These are phyloP conservation scores for Triplophysa tibetana DNA, from an alignment of 2,113 vertebrate genomes.

Conservation along the genomic window DNA sequence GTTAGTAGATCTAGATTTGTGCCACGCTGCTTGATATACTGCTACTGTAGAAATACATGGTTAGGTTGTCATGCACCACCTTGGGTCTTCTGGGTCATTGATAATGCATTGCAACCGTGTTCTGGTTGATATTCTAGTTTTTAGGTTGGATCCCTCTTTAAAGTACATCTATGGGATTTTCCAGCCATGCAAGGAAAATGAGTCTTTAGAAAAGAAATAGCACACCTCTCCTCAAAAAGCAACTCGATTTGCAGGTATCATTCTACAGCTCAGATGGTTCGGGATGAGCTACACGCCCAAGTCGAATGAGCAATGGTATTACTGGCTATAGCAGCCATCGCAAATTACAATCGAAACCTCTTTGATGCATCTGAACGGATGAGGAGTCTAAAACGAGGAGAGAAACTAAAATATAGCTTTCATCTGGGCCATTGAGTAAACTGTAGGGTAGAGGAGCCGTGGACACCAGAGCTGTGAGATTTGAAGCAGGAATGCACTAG, in stretches of 20 bases:
- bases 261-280: not conserved
- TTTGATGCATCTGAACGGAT: not conserved
- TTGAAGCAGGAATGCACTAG: not conserved
- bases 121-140: not conserved
- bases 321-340: not conserved
- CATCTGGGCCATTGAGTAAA: conserved; percentile 29
- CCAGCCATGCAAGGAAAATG: not conserved
- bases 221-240: conserved; percentile 16
- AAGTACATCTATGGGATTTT: not conserved
- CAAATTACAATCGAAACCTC: not conserved
- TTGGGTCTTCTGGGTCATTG: no score
- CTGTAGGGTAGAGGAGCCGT: not conserved
- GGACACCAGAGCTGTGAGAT: conserved; percentile 16
- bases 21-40: not conserved
- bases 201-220: conserved; percentile 27
- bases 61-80: no score
- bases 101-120: not conserved
- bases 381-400: not conserved
- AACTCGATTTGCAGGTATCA: no score
- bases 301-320: conserved; percentile 2
- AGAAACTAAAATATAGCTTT: conserved; percentile 19
- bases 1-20: not conserved
- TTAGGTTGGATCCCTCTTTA: not conserved
- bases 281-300: not conserved
- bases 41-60: no score